These are phyloP conservation scores for Masnerella sp. DNA, from an alignment of 2,888 invertebrate species.

Conservation along the genomic window DNA sequence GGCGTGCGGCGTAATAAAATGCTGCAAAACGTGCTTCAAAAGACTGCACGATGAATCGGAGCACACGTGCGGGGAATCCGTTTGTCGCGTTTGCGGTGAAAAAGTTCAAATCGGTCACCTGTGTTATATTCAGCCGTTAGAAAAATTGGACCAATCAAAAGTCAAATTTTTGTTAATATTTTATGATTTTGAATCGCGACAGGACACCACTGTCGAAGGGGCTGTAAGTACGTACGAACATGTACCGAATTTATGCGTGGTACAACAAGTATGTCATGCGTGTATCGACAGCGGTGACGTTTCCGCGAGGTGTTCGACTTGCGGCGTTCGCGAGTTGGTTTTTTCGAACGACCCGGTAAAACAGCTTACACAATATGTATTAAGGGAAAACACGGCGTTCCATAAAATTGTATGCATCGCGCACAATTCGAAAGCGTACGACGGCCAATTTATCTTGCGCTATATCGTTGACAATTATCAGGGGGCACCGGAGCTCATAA, in stretches of 20 bases:
- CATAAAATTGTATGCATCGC: constrained; percentile 38
- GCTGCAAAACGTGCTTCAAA: too few relatives aligned
- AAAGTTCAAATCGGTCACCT: neutral
- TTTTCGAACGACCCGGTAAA: constrained; percentile 17
- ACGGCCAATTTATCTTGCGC: constrained; percentile 23
- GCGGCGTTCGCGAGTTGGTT: constrained; percentile 1
- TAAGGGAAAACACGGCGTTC: constrained; percentile 1
- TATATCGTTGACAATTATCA: neutral
- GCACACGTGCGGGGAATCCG: too few relatives aligned
- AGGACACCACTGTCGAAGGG: constrained; percentile 26
- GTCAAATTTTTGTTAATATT: constrained; percentile 37
- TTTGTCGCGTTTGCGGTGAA: neutral
- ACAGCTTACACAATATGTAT: constrained; percentile 31
- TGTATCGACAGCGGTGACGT: neutral
- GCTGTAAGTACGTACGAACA: neutral
- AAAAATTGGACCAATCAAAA: neutral
- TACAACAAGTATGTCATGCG: neutral
- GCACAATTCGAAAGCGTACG: constrained; percentile 29
- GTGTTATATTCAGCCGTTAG: neutral
- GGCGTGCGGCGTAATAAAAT: too few relatives aligned
- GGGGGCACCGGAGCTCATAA: constrained; percentile 7
- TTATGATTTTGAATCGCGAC: constrained; percentile 45
- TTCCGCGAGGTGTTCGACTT: neutral
- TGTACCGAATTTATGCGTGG: constrained; percentile 1
- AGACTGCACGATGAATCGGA: too few relatives aligned